Percentiles rank a stretch among this genome's conserved stretches.
phyloP scores from a whole-genome alignment of 2,797 vertebrate genomes.

The Epinephelus awoara region DNA sequence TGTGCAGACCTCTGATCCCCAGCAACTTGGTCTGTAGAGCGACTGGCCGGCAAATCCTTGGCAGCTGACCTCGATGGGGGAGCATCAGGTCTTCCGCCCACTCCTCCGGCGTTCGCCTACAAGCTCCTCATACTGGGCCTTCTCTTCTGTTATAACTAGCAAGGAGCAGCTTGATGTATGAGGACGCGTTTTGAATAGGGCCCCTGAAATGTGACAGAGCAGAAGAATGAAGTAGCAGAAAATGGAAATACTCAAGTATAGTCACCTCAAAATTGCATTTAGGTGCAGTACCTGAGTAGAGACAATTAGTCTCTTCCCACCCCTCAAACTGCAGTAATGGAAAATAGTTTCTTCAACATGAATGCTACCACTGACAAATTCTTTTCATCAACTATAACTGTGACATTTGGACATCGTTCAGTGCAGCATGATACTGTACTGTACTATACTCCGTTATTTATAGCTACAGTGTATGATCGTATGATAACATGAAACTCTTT shows the following conservation, averaged over 20 bases:
- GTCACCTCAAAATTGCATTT: neutral
- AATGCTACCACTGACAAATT: neutral
- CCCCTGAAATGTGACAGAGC: neutral
- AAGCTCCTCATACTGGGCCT: no score
- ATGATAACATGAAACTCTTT: neutral
- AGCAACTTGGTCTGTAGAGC: no score
- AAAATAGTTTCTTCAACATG: neutral
- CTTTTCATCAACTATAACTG: neutral
- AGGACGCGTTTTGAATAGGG: no score
- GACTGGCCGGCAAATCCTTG: no score
- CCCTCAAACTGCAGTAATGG: neutral
- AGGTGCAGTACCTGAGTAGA: neutral
- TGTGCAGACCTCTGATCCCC: no score
- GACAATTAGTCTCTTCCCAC: neutral
- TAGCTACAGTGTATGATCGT: neutral
- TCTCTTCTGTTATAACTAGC: no score
- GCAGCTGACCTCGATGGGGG: no score
- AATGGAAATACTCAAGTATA: neutral
- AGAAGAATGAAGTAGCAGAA: neutral
- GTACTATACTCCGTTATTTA: neutral
- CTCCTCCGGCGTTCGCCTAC: no score
- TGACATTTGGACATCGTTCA: no score
- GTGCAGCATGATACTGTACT: rapidly evolving
- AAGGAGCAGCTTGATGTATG: no score
- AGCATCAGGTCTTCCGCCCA: no score